Evolutionary conservation across 2,113 vertebrate species (phyloP), one percentile per base, ranked within the genome.

Genomic region (Chaetorhynchus papuensis): DNA sequence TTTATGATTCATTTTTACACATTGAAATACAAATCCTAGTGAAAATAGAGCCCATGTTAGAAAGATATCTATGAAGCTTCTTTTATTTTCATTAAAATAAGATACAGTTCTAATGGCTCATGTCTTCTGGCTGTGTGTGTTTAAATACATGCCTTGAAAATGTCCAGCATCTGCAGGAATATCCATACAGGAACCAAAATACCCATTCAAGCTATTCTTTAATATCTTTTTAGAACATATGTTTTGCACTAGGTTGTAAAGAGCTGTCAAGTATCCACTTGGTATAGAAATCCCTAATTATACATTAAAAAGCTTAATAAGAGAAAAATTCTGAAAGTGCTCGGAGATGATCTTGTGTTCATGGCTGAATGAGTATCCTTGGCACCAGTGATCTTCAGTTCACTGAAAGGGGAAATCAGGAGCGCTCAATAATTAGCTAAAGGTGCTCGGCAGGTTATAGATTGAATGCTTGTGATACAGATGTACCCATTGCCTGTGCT

Each of bases 71-170:
- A 8, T 33, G 82, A 79, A 83, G 61, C 88, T 94, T 87, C 77
- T 87, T 96, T 83, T 69, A 28, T 97, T 97, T 97, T 90, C 84
- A 91, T 94, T 77, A 96, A 93, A 94, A 95, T 89, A 81, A 53
- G 54, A 93, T 65, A 56, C 39, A 80, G 20, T 90, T 94, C 91
- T 84, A 86, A 33, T 57, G 86, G 85, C 86, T 85, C 1, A 0
- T 69, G 30, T 92, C 93, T 71, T 80, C 56, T 96, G 83, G 42
- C 68, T 78, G 45, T 23, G 1, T 39, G 21, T 49, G n/a, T 78
- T 30, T 35, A 47, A 89, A 64, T 8, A 52, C 16, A 35, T 3
- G 7, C 45, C 68, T 90, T 86, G 69, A 79, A 84, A 83, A 90
- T 30, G 28, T 42, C 60, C 13, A 2, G 20, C 44, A 70, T 60